Base-by-base conservation (phyloP, 1,140 invertebrate genomes). In the Camponotus pennsylvanicus region DNA sequence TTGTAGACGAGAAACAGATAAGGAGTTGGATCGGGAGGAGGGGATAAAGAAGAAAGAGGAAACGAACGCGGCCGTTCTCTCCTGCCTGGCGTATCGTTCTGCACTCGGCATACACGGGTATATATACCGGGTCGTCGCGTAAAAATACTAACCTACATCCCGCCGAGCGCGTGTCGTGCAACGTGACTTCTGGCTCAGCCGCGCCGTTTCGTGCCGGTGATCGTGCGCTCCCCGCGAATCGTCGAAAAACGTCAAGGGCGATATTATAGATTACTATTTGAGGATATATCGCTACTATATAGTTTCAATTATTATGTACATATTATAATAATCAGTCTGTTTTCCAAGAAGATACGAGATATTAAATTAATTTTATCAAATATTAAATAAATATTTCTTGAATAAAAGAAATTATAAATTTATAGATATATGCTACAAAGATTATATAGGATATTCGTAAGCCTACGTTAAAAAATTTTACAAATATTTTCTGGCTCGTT, bases 71-170 rank as follows among this genome's bases (percentile, higher is more conserved):
- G 49, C 49, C 49, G 49, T 52, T 52, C 49, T 52, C 15, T 52
- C 49, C 1, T 55, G 69, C 55, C 6, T 15, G 27, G 32, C 15
- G 66, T 34, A 69, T 34, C 6, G 75, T 75, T 86, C 79, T 42
- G 71, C 40, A 18, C 52, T 6, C 69, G 55, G 61, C 49, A 55
- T 37, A 61, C 21, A 49, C 86, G 75, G 55, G 73, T 61, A 42
- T 52, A 52, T 84, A 86, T 90, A 90, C 77, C 86, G 52, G 75
- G 86, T 86, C 40, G 73, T 78, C 57, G 86, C 40, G 64, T 83
- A 91, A 92, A 88, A 92, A 92, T 92, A 85, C 90, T 94, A 95
- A 93, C 94, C 93, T 93, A 94, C 92, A 94, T 94, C 90, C 80
- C 78, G 90, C 88, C 64, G 37, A 92, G 82, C 93, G 93, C 94